Evolutionary conservation across 2,888 invertebrate species (phyloP).

Genomic region (Drosophila austrosaltans): DNA sequence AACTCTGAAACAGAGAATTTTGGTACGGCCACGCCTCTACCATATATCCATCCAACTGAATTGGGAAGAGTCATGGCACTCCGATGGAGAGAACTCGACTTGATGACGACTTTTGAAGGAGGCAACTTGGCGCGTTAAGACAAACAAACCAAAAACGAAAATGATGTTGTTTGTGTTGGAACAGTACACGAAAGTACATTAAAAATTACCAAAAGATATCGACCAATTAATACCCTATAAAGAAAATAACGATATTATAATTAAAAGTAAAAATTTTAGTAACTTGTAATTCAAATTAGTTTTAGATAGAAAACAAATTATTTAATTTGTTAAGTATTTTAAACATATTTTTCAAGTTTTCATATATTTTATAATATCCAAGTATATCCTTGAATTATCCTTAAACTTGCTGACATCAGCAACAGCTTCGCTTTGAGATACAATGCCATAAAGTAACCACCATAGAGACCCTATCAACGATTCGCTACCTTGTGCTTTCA

Average conservation of each 20-base stretch:
- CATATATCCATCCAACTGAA: background rate
- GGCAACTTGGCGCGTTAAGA: constrained; percentile 47
- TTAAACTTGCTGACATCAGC: constrained; percentile 35
- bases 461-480: constrained; percentile 21
- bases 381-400: constrained; percentile 20
- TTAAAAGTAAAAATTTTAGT: too few species aligned
- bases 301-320: too few species aligned
- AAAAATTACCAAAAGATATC: too few species aligned
- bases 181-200: too few species aligned
- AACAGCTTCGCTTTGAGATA: constrained; percentile 21
- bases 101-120: background rate
- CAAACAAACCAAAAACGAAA: constrained; percentile 35
- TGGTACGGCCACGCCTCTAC: background rate
- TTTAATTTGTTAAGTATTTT: too few species aligned
- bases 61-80: background rate
- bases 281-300: too few species aligned
- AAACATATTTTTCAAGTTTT: background rate
- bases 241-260: too few species aligned
- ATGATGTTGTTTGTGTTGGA: constrained; percentile 13
- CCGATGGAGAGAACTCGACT: background rate
- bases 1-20: constrained; percentile 4
- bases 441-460: constrained; percentile 8
- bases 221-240: too few species aligned
- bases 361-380: constrained; percentile 23
- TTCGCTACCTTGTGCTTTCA: constrained; percentile 13